Evolutionary conservation across 2,888 invertebrate genomes (phyloP), one percentile per base, ranked within the genome.

Genomic region (Salpingus planirostris): DNA sequence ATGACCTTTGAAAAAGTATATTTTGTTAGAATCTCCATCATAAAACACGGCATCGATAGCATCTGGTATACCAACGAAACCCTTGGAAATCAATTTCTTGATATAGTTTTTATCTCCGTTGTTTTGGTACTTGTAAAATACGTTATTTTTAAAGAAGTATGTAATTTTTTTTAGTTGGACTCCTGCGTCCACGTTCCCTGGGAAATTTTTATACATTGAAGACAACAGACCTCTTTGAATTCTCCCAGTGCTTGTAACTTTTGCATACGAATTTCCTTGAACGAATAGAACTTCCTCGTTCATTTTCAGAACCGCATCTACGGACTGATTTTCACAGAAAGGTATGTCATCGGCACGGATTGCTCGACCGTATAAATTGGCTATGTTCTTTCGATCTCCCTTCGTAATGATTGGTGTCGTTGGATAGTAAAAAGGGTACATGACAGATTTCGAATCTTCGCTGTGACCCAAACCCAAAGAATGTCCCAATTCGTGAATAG

Each of bases 401-500:
- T 7, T n/a, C 7, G 25, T 21, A n/a, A 31, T 15, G 11, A 6
- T 15, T 2, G 28, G 24, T 13, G 28, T 33, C 12, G 2, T 5
- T 4, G 14, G 2, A 1, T 11, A 13, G 26, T 35, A 30, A 23
- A 23, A 30, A 11, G 35, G 27, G 23, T 10, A 22, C 35, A 35
- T 35, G 8, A 35, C 23, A 1, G 30, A 35, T 10, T 14, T 4
- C 2, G 1, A 11, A 11, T 8, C 13, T 10, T 15, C 7, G 15
- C 12, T 14, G 24, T 33, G 33, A 5, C 10, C 8, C 8, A 33
- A 2, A 2, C 33, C 50, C n/a, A 48, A 39, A 21, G 44, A 26
- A 36, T 50, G 50, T 2, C 50, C 50, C n/a, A 49, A 35, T 42
- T 50, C 48, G 27, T 50, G 50, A 5, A 37, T 27, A 3, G 40